These are phyloP conservation scores for Ploceus nigricollis DNA, from an alignment of 2,113 vertebrate genomes.

Conservation along the genomic window DNA sequence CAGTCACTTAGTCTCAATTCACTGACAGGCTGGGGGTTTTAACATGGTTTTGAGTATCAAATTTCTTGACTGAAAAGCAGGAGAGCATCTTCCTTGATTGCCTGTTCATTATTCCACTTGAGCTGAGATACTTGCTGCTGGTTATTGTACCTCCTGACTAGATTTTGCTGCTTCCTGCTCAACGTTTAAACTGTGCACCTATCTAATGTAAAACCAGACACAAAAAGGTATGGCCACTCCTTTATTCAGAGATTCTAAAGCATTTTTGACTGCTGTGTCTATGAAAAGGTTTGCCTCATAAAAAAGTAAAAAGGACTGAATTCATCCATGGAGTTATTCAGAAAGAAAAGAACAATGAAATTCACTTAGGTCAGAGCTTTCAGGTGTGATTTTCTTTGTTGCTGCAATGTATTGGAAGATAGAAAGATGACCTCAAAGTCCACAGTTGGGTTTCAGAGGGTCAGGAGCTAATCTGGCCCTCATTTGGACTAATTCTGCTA, in stretches of 20 bases:
- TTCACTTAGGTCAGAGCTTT: not conserved
- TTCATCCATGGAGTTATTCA: not conserved
- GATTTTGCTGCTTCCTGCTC: constrained; percentile 11
- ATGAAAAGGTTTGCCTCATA: not conserved
- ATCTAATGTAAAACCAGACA: not conserved
- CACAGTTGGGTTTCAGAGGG: not conserved
- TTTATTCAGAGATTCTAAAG: constrained; percentile 3
- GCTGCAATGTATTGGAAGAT: not conserved
- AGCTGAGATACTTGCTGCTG: not conserved
- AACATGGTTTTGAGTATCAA: constrained; percentile 20
- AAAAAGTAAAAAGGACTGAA: not conserved
- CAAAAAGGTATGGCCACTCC: not conserved
- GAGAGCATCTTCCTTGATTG: constrained; percentile 14
- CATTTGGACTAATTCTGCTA: not conserved
- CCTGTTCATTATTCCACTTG: constrained; percentile 48
- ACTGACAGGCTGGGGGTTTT: constrained; percentile 25
- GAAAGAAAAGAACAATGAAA: not conserved
- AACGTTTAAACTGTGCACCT: not conserved
- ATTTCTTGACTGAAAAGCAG: not conserved
- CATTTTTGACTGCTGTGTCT: not conserved
- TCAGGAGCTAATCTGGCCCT: not conserved
- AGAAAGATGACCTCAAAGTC: not conserved
- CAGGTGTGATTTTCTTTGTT: not conserved
- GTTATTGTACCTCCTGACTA: constrained; percentile 22
- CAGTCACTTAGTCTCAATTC: constrained; percentile 27